Evolutionary conservation across 2,797 vertebrate genomes (phyloP).

Genomic region (Esox lucius): DNA sequence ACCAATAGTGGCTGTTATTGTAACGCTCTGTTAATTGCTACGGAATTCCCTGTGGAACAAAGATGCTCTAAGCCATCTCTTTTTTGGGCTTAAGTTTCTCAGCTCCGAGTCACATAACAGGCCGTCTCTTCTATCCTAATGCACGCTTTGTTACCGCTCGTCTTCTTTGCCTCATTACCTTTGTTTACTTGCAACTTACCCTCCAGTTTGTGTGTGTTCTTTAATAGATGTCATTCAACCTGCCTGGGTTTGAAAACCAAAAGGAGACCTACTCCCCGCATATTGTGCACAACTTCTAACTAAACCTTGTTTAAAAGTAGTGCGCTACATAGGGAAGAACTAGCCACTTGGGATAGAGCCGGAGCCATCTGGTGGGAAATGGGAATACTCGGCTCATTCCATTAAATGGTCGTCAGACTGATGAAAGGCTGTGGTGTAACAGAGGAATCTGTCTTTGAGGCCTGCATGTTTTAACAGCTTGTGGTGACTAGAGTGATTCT

Average conservation of each 20-base stretch:
- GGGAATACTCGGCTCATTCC: not conserved
- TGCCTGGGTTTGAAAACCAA: not conserved
- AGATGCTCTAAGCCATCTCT: not conserved
- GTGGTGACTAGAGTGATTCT: not conserved
- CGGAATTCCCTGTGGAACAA: not conserved
- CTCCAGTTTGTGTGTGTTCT: not conserved
- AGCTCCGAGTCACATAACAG: not conserved
- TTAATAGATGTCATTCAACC: not conserved
- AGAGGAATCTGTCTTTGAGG: too few species aligned
- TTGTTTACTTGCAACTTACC: not conserved
- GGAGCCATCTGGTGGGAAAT: not conserved
- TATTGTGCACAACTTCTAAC: not conserved
- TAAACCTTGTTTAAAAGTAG: not conserved
- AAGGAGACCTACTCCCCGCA: not conserved
- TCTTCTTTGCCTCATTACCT: not conserved
- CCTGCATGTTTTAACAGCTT: too few species aligned
- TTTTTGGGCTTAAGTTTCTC: not conserved
- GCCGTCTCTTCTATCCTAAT: not conserved
- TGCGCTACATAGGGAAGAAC: slow-evolving; percentile 3
- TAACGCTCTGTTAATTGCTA: not conserved
- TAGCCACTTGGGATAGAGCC: not conserved
- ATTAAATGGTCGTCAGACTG: not conserved
- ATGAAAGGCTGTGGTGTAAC: too few species aligned
- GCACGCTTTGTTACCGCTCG: not conserved
- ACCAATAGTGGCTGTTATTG: not conserved